Base-by-base conservation (phyloP, 2,797 vertebrate genomes). In the Miichthys miiuy region DNA sequence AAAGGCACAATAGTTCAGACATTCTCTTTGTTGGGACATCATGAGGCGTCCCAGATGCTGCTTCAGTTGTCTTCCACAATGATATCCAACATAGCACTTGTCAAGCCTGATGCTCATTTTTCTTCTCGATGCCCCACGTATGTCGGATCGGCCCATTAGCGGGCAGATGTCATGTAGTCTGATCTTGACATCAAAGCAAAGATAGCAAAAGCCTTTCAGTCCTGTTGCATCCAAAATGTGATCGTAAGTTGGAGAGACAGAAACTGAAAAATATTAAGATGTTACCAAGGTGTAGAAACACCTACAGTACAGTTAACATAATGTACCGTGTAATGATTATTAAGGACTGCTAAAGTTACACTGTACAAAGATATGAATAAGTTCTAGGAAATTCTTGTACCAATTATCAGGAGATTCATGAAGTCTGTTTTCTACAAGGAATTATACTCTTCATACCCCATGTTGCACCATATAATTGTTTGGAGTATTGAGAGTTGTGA, bases 401-500 rank as follows among this genome's bases (percentile, higher is more conserved):
- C 27, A 72, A 60, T 52, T 30, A 65, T 68, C 67, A 20, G 25
- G 64, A 76, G 68, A 51, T 75, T 81, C 20, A 30, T 23, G 17
- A 68, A 68, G 51, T 62, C 50, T 75, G 75, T 70, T 84, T 62
- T 56, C 73, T 65, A 68, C 55, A 44, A 79, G 80, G 69, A 82
- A 57, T 67, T 21, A n/a, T 9, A n/a, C 56, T 74, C 79, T 52
- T 58, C 46, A 10, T 70, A 13, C 27, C 61, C 72, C 77, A 13
- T 55, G 86, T 72, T 48, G 66, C 62, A 80, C 72, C 51, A 57
- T 74, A 21, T 91, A 92, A 91, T 91, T 90, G 85, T 93, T 90
- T 88, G 77, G 89, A 86, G 88, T 72, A 84, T 92, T 91, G 87
- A 92, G 87, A 90, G 78, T 87, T 87, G 71, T 72, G 77, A 84